phyloP scores from a whole-genome alignment of 2,113 vertebrate species.

The Protomyctophum bolini region DNA sequence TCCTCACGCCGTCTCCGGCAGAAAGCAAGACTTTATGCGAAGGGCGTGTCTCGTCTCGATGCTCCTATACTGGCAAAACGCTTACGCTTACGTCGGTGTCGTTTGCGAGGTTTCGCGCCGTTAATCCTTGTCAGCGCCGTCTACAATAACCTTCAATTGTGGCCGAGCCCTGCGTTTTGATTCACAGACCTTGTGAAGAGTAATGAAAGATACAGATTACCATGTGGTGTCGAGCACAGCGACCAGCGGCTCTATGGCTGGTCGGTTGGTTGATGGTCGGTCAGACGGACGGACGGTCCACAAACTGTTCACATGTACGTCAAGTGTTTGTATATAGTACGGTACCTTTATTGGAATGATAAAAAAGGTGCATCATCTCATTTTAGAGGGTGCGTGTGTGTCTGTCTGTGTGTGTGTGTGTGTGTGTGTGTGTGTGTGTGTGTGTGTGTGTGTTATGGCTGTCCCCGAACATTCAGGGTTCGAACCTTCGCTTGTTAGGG shows the following conservation, averaged over 20 bases:
- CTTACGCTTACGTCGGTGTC: slow-evolving; percentile 30
- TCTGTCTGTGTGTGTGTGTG: too few relatives aligned
- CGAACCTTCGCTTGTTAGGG: too few relatives aligned
- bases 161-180: slow-evolving; percentile 26
- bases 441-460: too few relatives aligned
- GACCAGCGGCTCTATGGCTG: neutral
- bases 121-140: slow-evolving; percentile 42
- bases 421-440: too few relatives aligned
- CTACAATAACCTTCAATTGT: slow-evolving; percentile 35
- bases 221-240: slow-evolving; percentile 21
- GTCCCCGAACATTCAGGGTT: too few relatives aligned
- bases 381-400: too few relatives aligned
- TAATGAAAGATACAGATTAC: slow-evolving; percentile 36
- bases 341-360: too few relatives aligned
- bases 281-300: too few relatives aligned
- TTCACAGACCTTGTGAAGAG: slow-evolving; percentile 2
- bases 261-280: too few relatives aligned
- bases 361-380: too few relatives aligned
- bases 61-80: slow-evolving; percentile 29
- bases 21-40: slow-evolving; percentile 33
- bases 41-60: slow-evolving; percentile 5
- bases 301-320: too few relatives aligned
- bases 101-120: slow-evolving; percentile 54
- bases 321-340: too few relatives aligned
- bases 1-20: neutral